Evolutionary conservation across 30 jellyfish, hydroid and myxozoan species (phyloP).

Genomic region (Aurelia sp.): DNA sequence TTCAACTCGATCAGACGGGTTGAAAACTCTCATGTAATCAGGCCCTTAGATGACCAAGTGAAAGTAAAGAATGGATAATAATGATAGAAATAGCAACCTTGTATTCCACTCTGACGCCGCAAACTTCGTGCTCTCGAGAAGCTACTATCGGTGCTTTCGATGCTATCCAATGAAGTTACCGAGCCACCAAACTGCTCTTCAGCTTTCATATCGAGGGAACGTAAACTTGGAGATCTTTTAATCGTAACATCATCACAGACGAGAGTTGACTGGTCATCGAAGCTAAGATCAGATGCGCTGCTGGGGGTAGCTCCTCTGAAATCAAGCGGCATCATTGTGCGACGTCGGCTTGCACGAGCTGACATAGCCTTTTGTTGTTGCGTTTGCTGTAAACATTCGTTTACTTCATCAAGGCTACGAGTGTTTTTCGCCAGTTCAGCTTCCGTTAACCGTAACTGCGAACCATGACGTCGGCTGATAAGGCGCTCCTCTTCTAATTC

Average conservation of each 20-base stretch:
- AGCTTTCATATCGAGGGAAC: slow-evolving; percentile 14
- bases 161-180: slow-evolving; percentile 50
- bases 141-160: slow-evolving; percentile 52
- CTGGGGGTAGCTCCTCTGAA: neutral
- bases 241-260: slow-evolving; percentile 62
- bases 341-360: slow-evolving; percentile 14
- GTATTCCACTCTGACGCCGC: slow-evolving; percentile 60
- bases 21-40: too few relatives aligned
- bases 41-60: too few relatives aligned
- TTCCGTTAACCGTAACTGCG: slow-evolving; percentile 28
- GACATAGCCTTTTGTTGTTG: neutral
- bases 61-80: too few relatives aligned
- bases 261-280: slow-evolving; percentile 69
- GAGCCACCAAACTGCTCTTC: slow-evolving; percentile 67
- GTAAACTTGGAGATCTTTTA: slow-evolving; percentile 59
- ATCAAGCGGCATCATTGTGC: slow-evolving; percentile 26
- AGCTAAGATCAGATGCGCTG: slow-evolving; percentile 12
- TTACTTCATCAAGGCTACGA: slow-evolving; percentile 18
- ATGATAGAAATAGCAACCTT: neutral
- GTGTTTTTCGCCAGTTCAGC: slow-evolving; percentile 52
- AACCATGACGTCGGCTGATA: slow-evolving; percentile 29
- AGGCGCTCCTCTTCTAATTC: slow-evolving; percentile 36
- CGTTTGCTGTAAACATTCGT: neutral
- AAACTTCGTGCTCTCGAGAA: slow-evolving; percentile 41
- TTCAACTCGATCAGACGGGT: too few relatives aligned